Conservation (phyloP, 1,140 invertebrate species). For the Panonychus citri region DNA sequence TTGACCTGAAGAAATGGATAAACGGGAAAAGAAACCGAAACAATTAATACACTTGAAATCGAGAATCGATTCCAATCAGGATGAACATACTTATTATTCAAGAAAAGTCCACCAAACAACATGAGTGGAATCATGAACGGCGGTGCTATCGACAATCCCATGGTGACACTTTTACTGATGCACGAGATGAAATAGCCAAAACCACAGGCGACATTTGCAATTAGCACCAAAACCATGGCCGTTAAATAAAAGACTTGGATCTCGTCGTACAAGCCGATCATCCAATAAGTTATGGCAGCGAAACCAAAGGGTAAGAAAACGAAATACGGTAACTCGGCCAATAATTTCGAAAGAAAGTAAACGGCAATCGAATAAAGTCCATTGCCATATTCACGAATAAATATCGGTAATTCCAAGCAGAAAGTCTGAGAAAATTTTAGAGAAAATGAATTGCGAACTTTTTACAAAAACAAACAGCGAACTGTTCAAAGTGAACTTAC, state of each 20-base stretch:
- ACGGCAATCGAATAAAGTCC: slow-evolving; percentile 28
- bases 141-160: not conserved
- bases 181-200: not conserved
- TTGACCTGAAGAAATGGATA: slow-evolving; percentile 41
- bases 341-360: slow-evolving; percentile 21
- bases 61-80: not conserved
- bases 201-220: not conserved
- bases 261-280: not conserved
- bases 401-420: not conserved
- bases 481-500: not conserved
- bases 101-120: not conserved
- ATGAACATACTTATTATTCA: slow-evolving; percentile 7
- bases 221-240: not conserved
- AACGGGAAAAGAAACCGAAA: not conserved
- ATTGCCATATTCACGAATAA: not conserved
- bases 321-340: not conserved
- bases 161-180: not conserved
- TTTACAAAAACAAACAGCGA: not conserved
- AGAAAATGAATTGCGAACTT: not conserved
- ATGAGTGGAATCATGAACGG: not conserved
- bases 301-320: not conserved
- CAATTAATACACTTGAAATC: too few species aligned
- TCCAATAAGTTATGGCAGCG: not conserved
- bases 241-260: not conserved
- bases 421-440: not conserved